Conservation (phyloP, 2,797 vertebrate genomes). For the Erpetoichthys calabaricus region DNA sequence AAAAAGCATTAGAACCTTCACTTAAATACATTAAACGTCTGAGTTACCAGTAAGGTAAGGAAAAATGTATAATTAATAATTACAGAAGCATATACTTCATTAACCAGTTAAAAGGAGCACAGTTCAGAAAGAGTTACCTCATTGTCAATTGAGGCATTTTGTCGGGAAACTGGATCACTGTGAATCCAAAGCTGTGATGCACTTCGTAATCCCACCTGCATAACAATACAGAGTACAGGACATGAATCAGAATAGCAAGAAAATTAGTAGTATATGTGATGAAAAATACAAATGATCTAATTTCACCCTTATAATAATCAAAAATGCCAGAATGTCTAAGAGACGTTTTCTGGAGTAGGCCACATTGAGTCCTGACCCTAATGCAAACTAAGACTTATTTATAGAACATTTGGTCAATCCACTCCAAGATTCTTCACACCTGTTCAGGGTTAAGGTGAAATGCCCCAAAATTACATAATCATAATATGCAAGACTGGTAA, state of each 20-base stretch:
- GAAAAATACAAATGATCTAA: too few species aligned
- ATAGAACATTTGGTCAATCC: too few species aligned
- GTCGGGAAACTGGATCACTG: slow-evolving; percentile 72
- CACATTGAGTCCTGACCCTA: not conserved
- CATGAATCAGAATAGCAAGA: not conserved
- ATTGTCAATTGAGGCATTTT: slow-evolving; percentile 37
- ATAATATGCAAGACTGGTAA: too few species aligned
- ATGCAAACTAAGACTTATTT: not conserved
- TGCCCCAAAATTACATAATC: too few species aligned
- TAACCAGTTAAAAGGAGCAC: too few species aligned
- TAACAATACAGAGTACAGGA: not conserved
- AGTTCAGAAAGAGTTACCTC: slow-evolving; percentile 42
- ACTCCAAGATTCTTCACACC: not conserved
- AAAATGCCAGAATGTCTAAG: not conserved
- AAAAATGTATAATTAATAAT: too few species aligned
- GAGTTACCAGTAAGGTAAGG: too few species aligned
- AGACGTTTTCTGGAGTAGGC: not conserved
- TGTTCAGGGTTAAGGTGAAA: too few species aligned
- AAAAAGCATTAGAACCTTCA: too few species aligned
- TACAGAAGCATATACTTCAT: too few species aligned
- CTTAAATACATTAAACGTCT: too few species aligned
- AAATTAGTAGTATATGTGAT: not conserved
- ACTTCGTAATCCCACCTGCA: slow-evolving; percentile 60
- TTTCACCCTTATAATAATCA: too few species aligned
- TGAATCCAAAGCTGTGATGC: slow-evolving; percentile 65